Percentiles rank a stretch among this genome's conserved stretches.
phyloP scores from a whole-genome alignment of 2,888 invertebrate genomes.

The Mythimna ferrago region DNA sequence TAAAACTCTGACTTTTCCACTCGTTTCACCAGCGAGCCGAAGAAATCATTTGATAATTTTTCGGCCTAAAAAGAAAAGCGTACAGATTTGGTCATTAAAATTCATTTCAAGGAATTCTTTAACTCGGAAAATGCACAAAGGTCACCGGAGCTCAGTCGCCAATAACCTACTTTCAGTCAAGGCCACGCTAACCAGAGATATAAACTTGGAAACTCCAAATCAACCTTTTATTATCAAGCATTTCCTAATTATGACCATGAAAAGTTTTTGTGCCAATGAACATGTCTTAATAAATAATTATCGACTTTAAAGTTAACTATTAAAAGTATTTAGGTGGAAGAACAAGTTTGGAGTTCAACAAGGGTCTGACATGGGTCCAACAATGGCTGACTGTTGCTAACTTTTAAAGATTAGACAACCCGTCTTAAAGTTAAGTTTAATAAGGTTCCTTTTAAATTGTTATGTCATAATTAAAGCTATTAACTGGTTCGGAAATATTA shows the following conservation, averaged over 20 bases:
- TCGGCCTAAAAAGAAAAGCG: too few relatives aligned
- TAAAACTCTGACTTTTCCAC: too few relatives aligned
- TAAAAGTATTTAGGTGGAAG: slow-evolving; percentile 65
- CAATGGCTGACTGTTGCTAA: slow-evolving; percentile 69
- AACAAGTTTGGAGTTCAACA: slow-evolving; percentile 75
- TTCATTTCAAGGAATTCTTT: too few relatives aligned
- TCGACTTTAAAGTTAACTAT: slow-evolving; percentile 55
- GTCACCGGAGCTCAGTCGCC: too few relatives aligned
- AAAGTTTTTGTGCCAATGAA: neutral
- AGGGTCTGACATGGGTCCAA: slow-evolving; percentile 80
- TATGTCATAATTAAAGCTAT: slow-evolving; percentile 38
- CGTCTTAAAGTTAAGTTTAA: slow-evolving; percentile 61
- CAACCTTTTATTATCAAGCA: neutral
- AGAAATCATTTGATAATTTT: too few relatives aligned
- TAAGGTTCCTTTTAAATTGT: slow-evolving; percentile 53
- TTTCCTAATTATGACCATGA: slow-evolving; percentile 6
- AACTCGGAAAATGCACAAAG: too few relatives aligned
- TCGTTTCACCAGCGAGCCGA: too few relatives aligned
- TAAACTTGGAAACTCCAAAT: neutral
- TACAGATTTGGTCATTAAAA: too few relatives aligned
- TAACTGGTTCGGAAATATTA: slow-evolving; percentile 23
- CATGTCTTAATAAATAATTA: slow-evolving; percentile 45
- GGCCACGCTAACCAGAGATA: neutral
- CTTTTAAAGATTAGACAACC: slow-evolving; percentile 77
- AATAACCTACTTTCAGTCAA: neutral